Evolutionary conservation across 2,113 vertebrate genomes (phyloP).

Genomic region (Hucho hucho): DNA sequence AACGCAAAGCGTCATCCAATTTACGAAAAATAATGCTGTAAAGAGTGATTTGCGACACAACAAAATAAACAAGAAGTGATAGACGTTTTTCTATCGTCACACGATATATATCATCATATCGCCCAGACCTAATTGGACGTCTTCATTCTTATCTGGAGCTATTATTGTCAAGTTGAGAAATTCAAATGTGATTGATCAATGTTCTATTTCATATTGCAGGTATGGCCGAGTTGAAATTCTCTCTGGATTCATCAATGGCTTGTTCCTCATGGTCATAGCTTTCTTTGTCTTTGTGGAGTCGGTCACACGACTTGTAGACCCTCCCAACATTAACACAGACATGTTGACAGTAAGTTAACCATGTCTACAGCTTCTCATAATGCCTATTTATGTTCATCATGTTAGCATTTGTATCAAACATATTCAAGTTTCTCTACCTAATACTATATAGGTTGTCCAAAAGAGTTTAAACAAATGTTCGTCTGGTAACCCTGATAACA

Average conservation of each 20-base stretch:
- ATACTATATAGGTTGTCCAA: too few species aligned
- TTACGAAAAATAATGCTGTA: too few species aligned
- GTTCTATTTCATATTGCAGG: constrained; percentile 63
- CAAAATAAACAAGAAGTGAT: too few species aligned
- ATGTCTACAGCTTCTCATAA: background rate
- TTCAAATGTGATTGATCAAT: background rate
- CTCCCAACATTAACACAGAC: constrained; percentile 96
- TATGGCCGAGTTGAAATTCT: constrained; percentile 97
- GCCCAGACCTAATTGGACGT: too few species aligned
- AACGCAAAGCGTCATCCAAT: too few species aligned
- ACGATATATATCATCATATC: too few species aligned
- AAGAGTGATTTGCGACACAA: too few species aligned
- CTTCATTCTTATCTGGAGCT: too few species aligned
- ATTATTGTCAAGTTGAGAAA: too few species aligned
- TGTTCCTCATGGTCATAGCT: constrained; percentile 97
- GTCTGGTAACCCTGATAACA: background rate
- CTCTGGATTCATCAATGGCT: constrained; percentile 96
- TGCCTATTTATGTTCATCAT: background rate
- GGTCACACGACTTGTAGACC: constrained; percentile 88
- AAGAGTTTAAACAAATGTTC: too few species aligned
- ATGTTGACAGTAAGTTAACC: constrained; percentile 91
- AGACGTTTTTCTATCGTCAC: too few species aligned
- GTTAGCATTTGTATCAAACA: background rate
- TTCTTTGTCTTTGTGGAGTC: constrained; percentile 98
- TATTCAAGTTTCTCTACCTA: background rate